These are phyloP conservation scores for Pentalonia nigronervosa DNA, from an alignment of 1,140 invertebrate genomes.

Conservation along the genomic window DNA sequence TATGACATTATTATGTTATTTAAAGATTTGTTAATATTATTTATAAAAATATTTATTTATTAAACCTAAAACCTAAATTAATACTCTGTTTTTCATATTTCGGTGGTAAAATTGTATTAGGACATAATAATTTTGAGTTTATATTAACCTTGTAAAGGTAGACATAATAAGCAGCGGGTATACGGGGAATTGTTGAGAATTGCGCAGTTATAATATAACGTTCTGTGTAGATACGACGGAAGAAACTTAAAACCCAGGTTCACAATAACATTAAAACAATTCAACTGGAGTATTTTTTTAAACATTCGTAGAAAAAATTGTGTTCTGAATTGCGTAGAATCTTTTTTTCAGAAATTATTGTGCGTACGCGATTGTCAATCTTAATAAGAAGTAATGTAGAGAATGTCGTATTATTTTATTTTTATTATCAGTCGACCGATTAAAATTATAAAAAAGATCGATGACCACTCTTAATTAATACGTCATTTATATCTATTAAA, in stretches of 20 bases:
- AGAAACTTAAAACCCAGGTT: background rate
- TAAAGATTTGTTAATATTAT: background rate
- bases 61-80: background rate
- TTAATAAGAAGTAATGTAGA: background rate
- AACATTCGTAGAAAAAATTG: background rate
- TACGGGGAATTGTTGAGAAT: background rate
- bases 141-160: background rate
- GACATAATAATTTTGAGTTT: background rate
- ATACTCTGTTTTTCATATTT: background rate
- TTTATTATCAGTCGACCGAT: background rate
- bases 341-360: background rate
- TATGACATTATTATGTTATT: background rate
- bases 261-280: background rate
- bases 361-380: constrained; percentile 6
- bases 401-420: background rate
- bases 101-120: background rate
- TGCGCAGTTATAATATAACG: constrained; percentile 25
- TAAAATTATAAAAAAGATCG: background rate
- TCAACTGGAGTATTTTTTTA: background rate
- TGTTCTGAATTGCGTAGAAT: background rate
- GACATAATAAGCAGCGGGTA: background rate
- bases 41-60: background rate
- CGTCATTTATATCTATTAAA: constrained; percentile 53
- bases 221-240: background rate
- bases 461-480: constrained; percentile 27